A percentile compares a stretch with the other conserved stretches of the same genome.
Conservation (phyloP, 2,888 invertebrate genomes). For the Diaperis boleti region DNA sequence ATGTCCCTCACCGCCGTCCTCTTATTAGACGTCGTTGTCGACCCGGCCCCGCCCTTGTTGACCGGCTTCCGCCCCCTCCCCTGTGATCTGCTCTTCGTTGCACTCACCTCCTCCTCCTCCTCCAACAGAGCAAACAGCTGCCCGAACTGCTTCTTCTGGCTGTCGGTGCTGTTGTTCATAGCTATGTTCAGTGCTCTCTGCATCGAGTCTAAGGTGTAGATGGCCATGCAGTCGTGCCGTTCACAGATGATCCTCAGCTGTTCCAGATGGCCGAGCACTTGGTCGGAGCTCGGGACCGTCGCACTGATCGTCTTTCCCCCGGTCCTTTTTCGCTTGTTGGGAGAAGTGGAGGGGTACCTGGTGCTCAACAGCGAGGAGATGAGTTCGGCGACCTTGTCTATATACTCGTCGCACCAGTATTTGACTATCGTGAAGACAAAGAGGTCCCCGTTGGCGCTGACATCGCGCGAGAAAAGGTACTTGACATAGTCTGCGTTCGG, state of each 20-base stretch:
- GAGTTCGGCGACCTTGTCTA: constrained; percentile 88
- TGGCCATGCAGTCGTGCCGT: constrained; percentile 76
- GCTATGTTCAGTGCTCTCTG: constrained; percentile 92
- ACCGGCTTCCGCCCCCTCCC: constrained; percentile 68
- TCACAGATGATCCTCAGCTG: constrained; percentile 84
- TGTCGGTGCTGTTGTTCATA: constrained; percentile 88
- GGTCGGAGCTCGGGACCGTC: constrained; percentile 83
- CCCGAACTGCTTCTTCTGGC: constrained; percentile 90
- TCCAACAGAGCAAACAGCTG: constrained; percentile 92
- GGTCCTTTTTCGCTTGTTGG: constrained; percentile 90
- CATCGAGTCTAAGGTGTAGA: constrained; percentile 91
- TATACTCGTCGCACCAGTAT: constrained; percentile 94
- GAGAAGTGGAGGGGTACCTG: constrained; percentile 88
- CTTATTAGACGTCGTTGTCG: constrained; percentile 58
- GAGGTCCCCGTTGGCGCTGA: constrained; percentile 75
- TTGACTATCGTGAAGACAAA: constrained; percentile 93
- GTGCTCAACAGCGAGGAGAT: constrained; percentile 83
- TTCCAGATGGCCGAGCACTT: constrained; percentile 93
- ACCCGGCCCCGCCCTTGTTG: constrained; percentile 62
- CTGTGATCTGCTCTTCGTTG: constrained; percentile 72
- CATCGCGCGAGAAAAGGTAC: constrained; percentile 78
- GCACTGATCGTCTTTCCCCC: constrained; percentile 70
- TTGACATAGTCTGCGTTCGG: constrained; percentile 89
- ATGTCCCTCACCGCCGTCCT: constrained; percentile 66
- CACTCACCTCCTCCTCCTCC: constrained; percentile 80